phyloP scores from a whole-genome alignment of 1,140 invertebrate species.

The Penaeus chinensis region DNA sequence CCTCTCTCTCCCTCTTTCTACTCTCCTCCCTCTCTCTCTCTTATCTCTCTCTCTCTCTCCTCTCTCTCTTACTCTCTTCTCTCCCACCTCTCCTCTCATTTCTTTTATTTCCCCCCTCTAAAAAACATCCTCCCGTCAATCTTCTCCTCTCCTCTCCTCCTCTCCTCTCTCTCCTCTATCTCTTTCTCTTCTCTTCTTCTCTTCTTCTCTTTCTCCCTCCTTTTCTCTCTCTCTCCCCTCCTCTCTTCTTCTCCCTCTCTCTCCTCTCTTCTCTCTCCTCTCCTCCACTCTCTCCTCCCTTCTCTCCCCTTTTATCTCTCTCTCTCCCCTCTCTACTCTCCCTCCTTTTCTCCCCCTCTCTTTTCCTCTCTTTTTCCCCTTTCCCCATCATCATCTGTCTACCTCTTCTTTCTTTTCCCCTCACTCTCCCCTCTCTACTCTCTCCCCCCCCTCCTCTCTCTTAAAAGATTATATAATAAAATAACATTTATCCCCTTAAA shows the following conservation, averaged over 20 bases:
- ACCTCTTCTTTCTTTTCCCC: neutral
- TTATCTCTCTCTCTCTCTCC: accelerated
- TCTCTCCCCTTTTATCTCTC: neutral
- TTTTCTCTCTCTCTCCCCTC: neutral
- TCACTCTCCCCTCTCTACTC: neutral
- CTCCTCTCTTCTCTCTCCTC: neutral
- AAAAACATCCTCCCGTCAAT: too few relatives aligned
- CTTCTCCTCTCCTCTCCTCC: too few relatives aligned
- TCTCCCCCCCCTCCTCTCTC: too few relatives aligned
- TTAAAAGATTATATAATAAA: too few relatives aligned
- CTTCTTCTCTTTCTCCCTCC: neutral
- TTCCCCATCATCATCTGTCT: neutral
- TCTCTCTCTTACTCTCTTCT: too few relatives aligned
- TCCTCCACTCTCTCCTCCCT: neutral
- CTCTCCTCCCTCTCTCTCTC: too few relatives aligned
- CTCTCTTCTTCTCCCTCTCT: conserved; percentile 12
- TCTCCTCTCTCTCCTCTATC: too few relatives aligned
- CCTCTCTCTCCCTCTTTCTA: too few relatives aligned
- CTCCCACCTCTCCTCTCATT: accelerated
- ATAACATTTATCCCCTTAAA: too few relatives aligned
- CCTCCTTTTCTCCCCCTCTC: neutral
- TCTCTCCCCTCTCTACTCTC: neutral
- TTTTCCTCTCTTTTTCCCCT: neutral
- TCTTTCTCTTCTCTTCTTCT: neutral
- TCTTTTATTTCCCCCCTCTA: too few relatives aligned